These are phyloP conservation scores for Ammodramus savannarum DNA, from an alignment of 2,113 vertebrate genomes.

Conservation along the genomic window DNA sequence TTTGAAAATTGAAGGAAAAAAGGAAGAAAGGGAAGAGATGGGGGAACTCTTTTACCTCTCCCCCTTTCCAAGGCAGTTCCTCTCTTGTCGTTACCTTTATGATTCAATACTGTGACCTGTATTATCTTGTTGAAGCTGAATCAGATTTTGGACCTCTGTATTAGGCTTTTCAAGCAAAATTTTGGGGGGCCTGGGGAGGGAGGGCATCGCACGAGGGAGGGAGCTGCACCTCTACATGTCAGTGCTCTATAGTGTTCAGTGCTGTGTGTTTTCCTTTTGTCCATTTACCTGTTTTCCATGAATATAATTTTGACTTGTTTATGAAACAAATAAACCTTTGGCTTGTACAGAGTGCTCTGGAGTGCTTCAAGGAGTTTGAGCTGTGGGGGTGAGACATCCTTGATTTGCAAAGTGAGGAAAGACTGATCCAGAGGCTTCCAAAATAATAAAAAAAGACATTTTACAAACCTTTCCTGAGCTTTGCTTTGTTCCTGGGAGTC, in stretches of 20 bases:
- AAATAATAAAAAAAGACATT: background rate
- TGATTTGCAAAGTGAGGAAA: background rate
- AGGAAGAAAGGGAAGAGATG: background rate
- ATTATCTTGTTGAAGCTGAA: constrained; percentile 57
- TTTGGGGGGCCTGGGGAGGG: constrained; percentile 9
- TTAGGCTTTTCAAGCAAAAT: constrained; percentile 58
- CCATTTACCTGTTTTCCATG: constrained; percentile 78
- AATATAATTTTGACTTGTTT: constrained; percentile 78
- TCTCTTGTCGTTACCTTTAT: constrained; percentile 48
- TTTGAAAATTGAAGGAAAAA: background rate
- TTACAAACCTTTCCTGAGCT: background rate
- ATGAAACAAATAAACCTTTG: constrained; percentile 75
- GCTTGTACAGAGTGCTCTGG: constrained; percentile 55
- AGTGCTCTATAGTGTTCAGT: constrained; percentile 70
- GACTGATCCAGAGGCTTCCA: background rate
- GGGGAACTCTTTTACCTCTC: constrained; percentile 19
- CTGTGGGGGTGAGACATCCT: background rate
- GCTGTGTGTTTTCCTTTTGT: constrained; percentile 73
- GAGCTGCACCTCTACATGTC: constrained; percentile 72
- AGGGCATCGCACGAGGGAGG: constrained; percentile 59
- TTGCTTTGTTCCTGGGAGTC: background rate
- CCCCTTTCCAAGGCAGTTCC: background rate
- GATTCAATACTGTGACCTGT: constrained; percentile 74
- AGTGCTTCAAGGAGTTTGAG: background rate
- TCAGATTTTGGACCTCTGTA: constrained; percentile 63